These are phyloP conservation scores for Gnatocerus cornutus DNA, from an alignment of 2,888 invertebrate species.

Conservation along the genomic window DNA sequence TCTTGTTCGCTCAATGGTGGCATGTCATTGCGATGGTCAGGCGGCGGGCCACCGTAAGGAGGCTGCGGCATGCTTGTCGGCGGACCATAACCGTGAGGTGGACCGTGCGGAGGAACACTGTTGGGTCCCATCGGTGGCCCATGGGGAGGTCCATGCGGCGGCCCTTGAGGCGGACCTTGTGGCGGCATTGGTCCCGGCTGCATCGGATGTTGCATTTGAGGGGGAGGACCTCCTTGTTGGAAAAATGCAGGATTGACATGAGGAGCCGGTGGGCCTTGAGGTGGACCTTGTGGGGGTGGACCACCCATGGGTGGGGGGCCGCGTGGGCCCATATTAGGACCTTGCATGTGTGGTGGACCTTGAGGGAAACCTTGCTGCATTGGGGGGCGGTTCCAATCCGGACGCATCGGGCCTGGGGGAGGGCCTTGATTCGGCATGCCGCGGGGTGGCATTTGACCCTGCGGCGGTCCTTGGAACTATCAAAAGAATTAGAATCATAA, in stretches of 20 bases:
- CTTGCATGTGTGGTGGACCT: conserved; percentile 81
- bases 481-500: neutral
- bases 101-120: conserved; percentile 67
- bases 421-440: conserved; percentile 78
- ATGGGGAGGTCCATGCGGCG: conserved; percentile 75
- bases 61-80: conserved; percentile 69
- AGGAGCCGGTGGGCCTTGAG: conserved; percentile 85
- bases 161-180: conserved; percentile 77
- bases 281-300: conserved; percentile 71
- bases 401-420: conserved; percentile 76
- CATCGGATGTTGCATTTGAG: conserved; percentile 73
- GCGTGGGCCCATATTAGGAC: conserved; percentile 73
- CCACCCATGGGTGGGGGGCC: conserved; percentile 75
- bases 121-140: conserved; percentile 79
- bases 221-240: conserved; percentile 80
- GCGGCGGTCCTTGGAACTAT: conserved; percentile 75
- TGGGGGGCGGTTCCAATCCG: conserved; percentile 85
- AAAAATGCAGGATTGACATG: conserved; percentile 99
- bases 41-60: conserved; percentile 79
- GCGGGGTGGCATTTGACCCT: conserved; percentile 75
- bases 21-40: conserved; percentile 73
- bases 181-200: conserved; percentile 66
- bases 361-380: conserved; percentile 81
- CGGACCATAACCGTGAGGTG: conserved; percentile 71
- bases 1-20: conserved; percentile 91